Percentiles rank a stretch among this genome's conserved stretches.
These are phyloP conservation scores for Trissolcus japonicus DNA, from an alignment of 2,888 invertebrate genomes.

Conservation along the genomic window DNA sequence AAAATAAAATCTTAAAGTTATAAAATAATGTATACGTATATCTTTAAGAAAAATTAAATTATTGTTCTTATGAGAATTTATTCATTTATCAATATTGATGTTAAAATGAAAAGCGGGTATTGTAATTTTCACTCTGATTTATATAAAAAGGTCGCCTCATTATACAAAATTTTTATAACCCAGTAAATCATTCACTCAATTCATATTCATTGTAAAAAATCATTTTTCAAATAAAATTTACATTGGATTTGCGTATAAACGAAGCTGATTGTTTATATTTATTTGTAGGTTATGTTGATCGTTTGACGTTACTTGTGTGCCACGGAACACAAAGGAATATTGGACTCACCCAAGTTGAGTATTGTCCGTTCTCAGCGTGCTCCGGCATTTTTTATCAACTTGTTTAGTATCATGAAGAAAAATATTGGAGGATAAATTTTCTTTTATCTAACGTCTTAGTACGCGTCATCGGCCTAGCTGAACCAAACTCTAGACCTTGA, in stretches of 20 bases:
- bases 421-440: constrained; percentile 13
- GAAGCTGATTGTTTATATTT: neutral
- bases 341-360: constrained; percentile 81
- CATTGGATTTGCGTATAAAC: neutral
- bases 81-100: too few relatives aligned
- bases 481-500: constrained; percentile 29
- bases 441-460: constrained; percentile 28
- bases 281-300: too few relatives aligned
- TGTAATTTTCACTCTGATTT: too few relatives aligned
- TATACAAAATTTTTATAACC: too few relatives aligned
- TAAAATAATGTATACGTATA: too few relatives aligned
- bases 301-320: neutral
- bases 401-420: constrained; percentile 21
- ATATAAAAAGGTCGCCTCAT: too few relatives aligned
- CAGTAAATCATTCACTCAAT: too few relatives aligned
- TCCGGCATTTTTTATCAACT: constrained; percentile 77
- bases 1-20: too few relatives aligned
- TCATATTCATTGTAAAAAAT: too few relatives aligned
- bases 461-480: constrained; percentile 36
- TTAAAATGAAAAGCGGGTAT: too few relatives aligned
- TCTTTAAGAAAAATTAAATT: too few relatives aligned
- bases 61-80: too few relatives aligned
- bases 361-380: constrained; percentile 78
- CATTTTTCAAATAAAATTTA: neutral
- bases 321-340: neutral